Percentiles rank a stretch among this genome's conserved stretches.
phyloP scores from a whole-genome alignment of 2,888 invertebrate genomes.

The Horisme vitalbata region DNA sequence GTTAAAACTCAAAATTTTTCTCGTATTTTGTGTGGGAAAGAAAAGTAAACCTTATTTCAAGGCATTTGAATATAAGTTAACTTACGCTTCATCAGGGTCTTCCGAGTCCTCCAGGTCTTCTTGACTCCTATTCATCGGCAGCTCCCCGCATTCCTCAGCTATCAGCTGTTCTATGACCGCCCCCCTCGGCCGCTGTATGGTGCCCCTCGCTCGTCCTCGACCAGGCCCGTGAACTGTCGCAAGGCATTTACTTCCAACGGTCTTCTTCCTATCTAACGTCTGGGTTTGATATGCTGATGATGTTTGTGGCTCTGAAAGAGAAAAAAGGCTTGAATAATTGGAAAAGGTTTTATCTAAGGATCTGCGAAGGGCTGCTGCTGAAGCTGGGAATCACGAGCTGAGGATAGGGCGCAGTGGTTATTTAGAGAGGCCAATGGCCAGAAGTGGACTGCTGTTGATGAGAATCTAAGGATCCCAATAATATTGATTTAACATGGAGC shows the following conservation, averaged over 20 bases:
- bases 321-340: conserved; percentile 6
- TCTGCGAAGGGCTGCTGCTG: too few relatives aligned
- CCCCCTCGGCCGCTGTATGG: conserved; percentile 66
- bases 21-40: too few relatives aligned
- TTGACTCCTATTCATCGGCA: conserved; percentile 68
- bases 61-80: conserved; percentile 8
- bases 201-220: conserved; percentile 56
- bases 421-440: too few relatives aligned
- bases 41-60: too few relatives aligned
- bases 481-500: too few relatives aligned
- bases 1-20: too few relatives aligned
- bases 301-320: conserved; percentile 66
- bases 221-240: conserved; percentile 70
- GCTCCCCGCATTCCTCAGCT: conserved; percentile 73
- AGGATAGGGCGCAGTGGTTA: too few relatives aligned
- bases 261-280: conserved; percentile 68
- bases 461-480: too few relatives aligned
- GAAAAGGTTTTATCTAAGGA: neutral
- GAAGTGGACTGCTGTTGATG: too few relatives aligned
- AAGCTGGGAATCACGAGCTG: too few relatives aligned
- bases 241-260: conserved; percentile 60
- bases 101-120: conserved; percentile 85
- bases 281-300: conserved; percentile 78
- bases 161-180: conserved; percentile 72
- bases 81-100: conserved; percentile 81